phyloP scores from a whole-genome alignment of 2,888 invertebrate genomes.

The Drosophila eohydei region DNA sequence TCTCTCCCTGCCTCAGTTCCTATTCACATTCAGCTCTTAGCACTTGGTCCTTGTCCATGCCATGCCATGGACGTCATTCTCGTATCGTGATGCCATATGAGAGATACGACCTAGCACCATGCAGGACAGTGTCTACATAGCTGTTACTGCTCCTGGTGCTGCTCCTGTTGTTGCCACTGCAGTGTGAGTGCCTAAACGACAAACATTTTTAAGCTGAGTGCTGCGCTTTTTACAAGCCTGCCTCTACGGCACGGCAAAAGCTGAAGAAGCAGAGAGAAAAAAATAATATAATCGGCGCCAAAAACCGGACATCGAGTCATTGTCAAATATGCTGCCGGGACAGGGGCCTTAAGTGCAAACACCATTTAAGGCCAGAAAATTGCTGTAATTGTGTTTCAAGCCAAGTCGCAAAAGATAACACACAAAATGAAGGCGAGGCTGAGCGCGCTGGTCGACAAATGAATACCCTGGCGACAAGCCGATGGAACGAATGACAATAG shows the following conservation, averaged over 20 bases:
- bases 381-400: constrained; percentile 38
- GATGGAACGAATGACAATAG: neutral
- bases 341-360: constrained; percentile 55
- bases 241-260: neutral
- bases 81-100: constrained; percentile 42
- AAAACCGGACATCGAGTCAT: constrained; percentile 65
- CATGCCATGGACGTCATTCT: constrained; percentile 41
- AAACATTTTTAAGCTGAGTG: constrained; percentile 70
- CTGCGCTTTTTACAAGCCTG: constrained; percentile 49
- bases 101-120: constrained; percentile 39
- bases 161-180: constrained; percentile 9
- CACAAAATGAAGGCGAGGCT: neutral
- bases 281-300: constrained; percentile 38
- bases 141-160: constrained; percentile 4
- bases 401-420: constrained; percentile 17
- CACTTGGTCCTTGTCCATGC: constrained; percentile 28
- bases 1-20: neutral
- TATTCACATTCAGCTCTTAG: constrained; percentile 9
- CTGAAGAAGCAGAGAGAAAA: neutral
- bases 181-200: constrained; percentile 62
- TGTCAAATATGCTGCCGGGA: constrained; percentile 57
- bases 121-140: constrained; percentile 40
- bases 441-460: neutral
- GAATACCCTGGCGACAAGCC: constrained; percentile 1
- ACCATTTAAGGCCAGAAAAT: constrained; percentile 58